Conservation (phyloP, 2,113 vertebrate genomes). For the Egretta garzetta region DNA sequence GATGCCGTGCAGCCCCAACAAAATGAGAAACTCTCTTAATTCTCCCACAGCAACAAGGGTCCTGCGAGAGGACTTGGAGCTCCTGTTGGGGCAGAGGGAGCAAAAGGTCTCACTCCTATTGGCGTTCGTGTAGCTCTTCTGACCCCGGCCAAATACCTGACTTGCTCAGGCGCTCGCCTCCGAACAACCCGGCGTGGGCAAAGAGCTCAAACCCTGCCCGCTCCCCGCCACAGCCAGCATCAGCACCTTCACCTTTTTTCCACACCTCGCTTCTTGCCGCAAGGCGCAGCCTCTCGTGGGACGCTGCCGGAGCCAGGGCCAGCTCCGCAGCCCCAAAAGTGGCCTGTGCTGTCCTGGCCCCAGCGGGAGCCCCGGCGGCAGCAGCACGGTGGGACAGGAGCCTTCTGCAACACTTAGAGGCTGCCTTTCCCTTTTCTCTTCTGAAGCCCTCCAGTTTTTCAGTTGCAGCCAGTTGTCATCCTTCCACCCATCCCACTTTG, state of each 20-base stretch:
- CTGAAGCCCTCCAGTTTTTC: not conserved
- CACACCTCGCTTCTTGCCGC: not conserved
- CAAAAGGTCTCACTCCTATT: not conserved
- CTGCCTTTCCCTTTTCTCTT: not conserved
- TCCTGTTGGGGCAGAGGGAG: not conserved
- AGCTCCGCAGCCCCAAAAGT: not conserved
- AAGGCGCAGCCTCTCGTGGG: not conserved
- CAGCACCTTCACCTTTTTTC: not conserved
- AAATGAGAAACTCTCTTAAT: not conserved
- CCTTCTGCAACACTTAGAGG: not conserved
- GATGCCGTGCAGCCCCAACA: no score
- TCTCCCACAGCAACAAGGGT: not conserved
- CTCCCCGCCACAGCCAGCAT: not conserved
- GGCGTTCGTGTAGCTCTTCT: not conserved
- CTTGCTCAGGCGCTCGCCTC: not conserved
- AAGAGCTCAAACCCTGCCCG: fast-evolving
- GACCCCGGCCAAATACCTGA: no score
- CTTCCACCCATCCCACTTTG: not conserved
- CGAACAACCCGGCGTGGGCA: fast-evolving
- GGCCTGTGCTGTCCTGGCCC: not conserved
- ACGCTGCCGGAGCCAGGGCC: not conserved
- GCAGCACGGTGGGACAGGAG: not conserved
- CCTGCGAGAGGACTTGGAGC: not conserved
- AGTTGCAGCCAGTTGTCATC: not conserved
- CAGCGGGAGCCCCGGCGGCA: fast-evolving